Evolutionary conservation across 2,797 vertebrate genomes (phyloP), one percentile per base, ranked within the genome.

Genomic region (Enteromius mattozi): DNA sequence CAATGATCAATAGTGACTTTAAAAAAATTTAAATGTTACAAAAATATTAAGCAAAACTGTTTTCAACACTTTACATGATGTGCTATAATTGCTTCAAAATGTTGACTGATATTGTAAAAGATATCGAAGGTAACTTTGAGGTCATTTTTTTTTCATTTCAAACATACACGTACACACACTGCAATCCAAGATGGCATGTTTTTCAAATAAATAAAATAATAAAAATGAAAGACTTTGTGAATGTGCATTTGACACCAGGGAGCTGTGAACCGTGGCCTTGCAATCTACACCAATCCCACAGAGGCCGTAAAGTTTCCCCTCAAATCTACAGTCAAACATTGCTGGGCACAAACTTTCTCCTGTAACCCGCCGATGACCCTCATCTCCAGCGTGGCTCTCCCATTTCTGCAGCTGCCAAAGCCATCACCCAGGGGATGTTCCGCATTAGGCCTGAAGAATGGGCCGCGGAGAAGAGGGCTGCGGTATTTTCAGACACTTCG

Each of bases 351-450:
- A 95, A 94, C 94, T 92, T 94, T 95, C 94, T 94, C 75, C 85
- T 90, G 89, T 94, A 94, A 95, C 94, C 94, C 92, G 84, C 86
- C 84, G 85, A 92, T 95, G 95, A 95, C 94, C 95, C 92, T 85
- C 89, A 81, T 93, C 71, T 94, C 93, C 92, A 95, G 94, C 94
- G 94, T 94, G 94, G 94, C 95, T 95, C 95, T 94, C 93, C 93
- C 93, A 94, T 94, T 95, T 94, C 92, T 92, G 93, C 94, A 93
- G 93, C 94, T 95, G 95, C 94, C 94, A 95, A 94, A 95, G 92
- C 93, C 94, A 94, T 95, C 94, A 94, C 95, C 94, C 94, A 59
- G 93, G 94, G 95, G 94, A 96, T 95, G 95, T 95, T 95, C 94
- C 94, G 92, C 95, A 95, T 95, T 95, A 96, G 93, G 68, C 91